Percentiles rank a stretch among this genome's conserved stretches.
Evolutionary conservation across 2,113 vertebrate species (phyloP).

Genomic region (Tragulus kanchil): DNA sequence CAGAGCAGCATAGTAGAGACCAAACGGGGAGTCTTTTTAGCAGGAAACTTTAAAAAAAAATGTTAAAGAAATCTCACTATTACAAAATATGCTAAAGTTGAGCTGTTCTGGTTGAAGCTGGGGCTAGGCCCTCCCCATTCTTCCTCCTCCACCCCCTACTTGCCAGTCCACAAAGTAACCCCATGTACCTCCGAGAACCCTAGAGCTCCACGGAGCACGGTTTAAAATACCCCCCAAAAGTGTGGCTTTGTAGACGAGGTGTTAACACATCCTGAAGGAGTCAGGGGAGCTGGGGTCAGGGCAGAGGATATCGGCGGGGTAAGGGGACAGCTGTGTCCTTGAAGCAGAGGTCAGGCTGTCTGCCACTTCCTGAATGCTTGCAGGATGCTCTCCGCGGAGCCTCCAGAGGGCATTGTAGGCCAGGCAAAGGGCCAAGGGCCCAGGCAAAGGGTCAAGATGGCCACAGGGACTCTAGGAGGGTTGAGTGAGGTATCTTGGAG

Average conservation of each 20-base stretch:
- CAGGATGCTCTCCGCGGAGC: constrained; percentile 44
- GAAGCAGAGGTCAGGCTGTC: constrained; percentile 40
- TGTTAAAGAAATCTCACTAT: not conserved
- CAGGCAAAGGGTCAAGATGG: constrained; percentile 68
- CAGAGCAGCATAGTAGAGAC: not conserved
- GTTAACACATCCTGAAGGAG: not conserved
- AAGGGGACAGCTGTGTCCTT: constrained; percentile 26
- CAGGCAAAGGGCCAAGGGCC: constrained; percentile 49
- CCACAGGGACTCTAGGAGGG: not conserved
- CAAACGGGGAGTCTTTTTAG: not conserved
- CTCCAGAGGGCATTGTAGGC: constrained; percentile 81
- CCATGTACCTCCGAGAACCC: not conserved
- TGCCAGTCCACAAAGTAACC: not conserved
- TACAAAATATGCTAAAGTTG: not conserved
- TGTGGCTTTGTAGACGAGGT: not conserved
- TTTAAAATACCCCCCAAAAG: constrained; percentile 17
- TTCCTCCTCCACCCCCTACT: not conserved
- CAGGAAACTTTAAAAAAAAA: not conserved
- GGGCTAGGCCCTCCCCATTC: not conserved
- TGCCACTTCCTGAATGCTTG: not conserved
- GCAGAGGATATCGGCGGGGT: not conserved
- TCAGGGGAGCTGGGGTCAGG: not conserved
- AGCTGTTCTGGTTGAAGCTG: not conserved
- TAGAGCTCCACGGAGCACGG: not conserved
- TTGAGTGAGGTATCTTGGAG: not conserved